phyloP scores from a whole-genome alignment of 2,113 vertebrate species.

The Macquaria ambigua region DNA sequence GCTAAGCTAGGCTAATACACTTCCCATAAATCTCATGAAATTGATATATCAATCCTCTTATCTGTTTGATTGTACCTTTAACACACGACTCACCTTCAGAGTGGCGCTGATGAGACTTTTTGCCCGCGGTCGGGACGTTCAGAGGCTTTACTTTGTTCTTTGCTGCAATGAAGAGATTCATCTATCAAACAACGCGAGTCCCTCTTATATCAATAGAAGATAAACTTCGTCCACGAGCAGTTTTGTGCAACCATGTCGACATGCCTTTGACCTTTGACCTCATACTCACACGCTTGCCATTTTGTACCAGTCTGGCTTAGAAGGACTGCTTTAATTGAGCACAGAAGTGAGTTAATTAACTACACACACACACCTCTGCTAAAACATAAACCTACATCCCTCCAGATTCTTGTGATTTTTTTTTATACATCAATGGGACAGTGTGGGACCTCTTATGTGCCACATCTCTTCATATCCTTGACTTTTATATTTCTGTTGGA shows the following conservation, averaged over 20 bases:
- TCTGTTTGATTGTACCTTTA: not conserved
- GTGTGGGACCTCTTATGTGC: not conserved
- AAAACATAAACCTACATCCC: not conserved
- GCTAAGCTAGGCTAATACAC: conserved; percentile 12
- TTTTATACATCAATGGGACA: not conserved
- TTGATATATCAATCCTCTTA: not conserved
- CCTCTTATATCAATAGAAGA: not conserved
- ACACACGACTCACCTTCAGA: conserved; percentile 65
- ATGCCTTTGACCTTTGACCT: conserved; percentile 7
- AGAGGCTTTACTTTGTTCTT: conserved; percentile 73
- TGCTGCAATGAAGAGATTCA: conserved; percentile 70
- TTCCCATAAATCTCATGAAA: not conserved
- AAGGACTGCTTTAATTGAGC: not conserved
- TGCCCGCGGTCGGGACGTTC: conserved; percentile 42
- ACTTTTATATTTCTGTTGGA: too few relatives aligned
- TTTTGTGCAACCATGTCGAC: not conserved
- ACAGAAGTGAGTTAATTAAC: not conserved
- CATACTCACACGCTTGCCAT: not conserved
- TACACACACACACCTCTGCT: not conserved
- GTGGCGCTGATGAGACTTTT: not conserved
- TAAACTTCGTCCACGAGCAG: not conserved
- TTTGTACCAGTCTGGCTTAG: not conserved
- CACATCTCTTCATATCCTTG: not conserved
- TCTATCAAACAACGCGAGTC: conserved; percentile 21
- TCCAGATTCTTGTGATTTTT: not conserved